Base-by-base conservation (phyloP, 2,797 vertebrate genomes). In the Malacoctenus gilli region DNA sequence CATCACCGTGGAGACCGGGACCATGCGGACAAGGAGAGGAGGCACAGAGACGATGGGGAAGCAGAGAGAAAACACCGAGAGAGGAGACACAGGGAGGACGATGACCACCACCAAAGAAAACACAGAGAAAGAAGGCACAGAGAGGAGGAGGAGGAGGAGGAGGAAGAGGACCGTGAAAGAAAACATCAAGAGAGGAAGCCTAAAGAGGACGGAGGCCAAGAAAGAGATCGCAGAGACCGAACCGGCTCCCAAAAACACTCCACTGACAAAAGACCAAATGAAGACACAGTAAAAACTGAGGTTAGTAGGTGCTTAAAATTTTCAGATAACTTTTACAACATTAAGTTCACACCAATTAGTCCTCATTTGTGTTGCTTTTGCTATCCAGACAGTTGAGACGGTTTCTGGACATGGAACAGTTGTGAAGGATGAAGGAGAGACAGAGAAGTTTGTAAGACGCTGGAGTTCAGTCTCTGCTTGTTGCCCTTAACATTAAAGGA, bases 381-480 rank as follows among this genome's bases (percentile, higher is more conserved):
- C 46, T 20, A 69, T 66, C 42, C 67, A 90, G 89, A 82, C 72
- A 20, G 54, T 60, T 48, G n/a, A 9, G 18, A 23, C 28, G 10
- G 37, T 55, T 39, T 63, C 72, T 36, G 40, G 59, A 10, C 50
- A 46, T 0, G 28, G 51, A 72, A 69, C 48, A 59, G 38, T n/a
- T 41, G 50, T 42, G 34, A 72, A 49, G 51, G 60, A 36, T 38
- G 61, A 36, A 15, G 71, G 48, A 40, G 77, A 77, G 40, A 77
- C 63, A 40, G 55, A 75, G 8, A 40, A 53, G 58, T 80, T 64
- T 52, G 73, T 87, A 74, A 86, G 81, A 59, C 50, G n/a, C 0
- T 50, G 34, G 32, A n/a, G 9, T 67, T 59, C 54, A 22, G n/a
- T 53, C 43, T 13, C 25, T 43, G 9, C 48, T 12, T 44, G 14